phyloP scores from a whole-genome alignment of 1,140 invertebrate species.

The Drosophila bipectinata region DNA sequence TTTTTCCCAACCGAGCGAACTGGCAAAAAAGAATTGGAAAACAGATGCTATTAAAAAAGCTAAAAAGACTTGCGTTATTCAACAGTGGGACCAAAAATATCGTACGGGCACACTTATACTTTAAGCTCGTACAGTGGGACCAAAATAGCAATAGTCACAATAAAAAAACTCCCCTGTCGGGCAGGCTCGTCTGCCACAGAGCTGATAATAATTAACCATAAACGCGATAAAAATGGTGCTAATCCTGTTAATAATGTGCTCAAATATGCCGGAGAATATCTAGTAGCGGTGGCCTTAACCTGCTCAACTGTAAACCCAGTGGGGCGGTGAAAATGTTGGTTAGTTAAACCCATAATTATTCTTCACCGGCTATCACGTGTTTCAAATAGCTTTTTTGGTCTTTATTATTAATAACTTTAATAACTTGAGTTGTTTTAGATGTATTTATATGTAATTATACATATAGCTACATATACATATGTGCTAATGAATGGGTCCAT shows the following conservation, averaged over 20 bases:
- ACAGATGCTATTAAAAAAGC: too few relatives aligned
- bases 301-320: slow-evolving; percentile 7
- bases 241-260: slow-evolving; percentile 24
- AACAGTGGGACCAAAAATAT: background rate
- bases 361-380: slow-evolving; percentile 9
- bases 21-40: too few relatives aligned
- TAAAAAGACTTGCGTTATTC: background rate
- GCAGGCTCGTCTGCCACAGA: background rate
- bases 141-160: background rate
- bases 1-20: too few relatives aligned
- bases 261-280: slow-evolving; percentile 9
- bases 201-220: slow-evolving; percentile 19
- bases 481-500: too few relatives aligned
- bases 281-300: slow-evolving; percentile 2
- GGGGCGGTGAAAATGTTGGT: slow-evolving; percentile 16
- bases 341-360: background rate
- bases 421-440: background rate
- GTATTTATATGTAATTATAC: background rate
- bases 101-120: background rate
- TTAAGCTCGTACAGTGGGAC: background rate
- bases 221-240: slow-evolving; percentile 22
- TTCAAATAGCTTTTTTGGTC: background rate
- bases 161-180: background rate
- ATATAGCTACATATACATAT: too few relatives aligned
- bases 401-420: background rate